phyloP scores from a whole-genome alignment of 2,797 vertebrate genomes.

The Hozukius guyotensis region DNA sequence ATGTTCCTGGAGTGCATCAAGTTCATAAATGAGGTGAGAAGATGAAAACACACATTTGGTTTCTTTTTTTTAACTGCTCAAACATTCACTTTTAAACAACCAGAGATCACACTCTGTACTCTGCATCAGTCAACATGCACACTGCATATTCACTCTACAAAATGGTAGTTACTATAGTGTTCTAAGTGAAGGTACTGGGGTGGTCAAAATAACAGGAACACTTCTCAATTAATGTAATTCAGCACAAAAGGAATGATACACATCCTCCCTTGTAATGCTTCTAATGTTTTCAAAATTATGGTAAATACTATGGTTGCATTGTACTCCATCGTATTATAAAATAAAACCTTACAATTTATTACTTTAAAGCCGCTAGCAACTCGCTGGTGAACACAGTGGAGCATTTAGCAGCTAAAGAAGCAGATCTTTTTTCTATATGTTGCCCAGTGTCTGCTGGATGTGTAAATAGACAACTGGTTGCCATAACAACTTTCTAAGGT shows the following conservation, averaged over 20 bases:
- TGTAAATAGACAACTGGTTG: no score
- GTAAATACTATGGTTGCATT: background rate
- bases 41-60: background rate
- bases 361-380: background rate
- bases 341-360: no score
- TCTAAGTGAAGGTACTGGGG: no score
- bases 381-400: background rate
- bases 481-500: no score
- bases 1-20: constrained; percentile 97
- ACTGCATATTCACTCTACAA: no score
- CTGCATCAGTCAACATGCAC: no score
- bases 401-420: background rate
- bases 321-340: background rate
- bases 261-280: background rate
- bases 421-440: no score
- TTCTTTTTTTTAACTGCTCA: background rate
- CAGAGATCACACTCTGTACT: background rate
- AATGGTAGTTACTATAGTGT: no score
- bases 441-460: no score
- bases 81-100: background rate
- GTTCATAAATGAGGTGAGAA: constrained; percentile 96
- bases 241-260: background rate
- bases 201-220: background rate
- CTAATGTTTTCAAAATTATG: background rate
- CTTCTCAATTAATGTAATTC: background rate